Evolutionary conservation across 2,113 vertebrate genomes (phyloP).

Genomic region (Macaca mulatta): DNA sequence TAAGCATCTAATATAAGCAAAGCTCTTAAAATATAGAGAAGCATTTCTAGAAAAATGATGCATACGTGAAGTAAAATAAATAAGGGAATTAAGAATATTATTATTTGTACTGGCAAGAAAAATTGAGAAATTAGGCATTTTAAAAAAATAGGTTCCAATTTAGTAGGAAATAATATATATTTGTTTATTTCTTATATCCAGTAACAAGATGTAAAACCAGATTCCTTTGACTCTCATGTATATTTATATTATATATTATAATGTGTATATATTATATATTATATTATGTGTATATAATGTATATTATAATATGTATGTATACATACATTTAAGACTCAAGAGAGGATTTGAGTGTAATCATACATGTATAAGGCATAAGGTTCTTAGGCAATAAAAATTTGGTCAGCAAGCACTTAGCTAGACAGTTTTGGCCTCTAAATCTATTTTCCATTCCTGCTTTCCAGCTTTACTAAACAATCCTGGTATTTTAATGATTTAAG

Average conservation of each 20-base stretch:
- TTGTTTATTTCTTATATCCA: not conserved
- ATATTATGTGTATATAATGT: too few relatives aligned
- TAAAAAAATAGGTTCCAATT: not conserved
- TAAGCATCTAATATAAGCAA: not conserved
- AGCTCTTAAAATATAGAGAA: not conserved
- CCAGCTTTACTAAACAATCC: not conserved
- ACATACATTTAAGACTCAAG: not conserved
- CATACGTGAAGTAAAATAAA: not conserved
- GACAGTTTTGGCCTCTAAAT: not conserved
- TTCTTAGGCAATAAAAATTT: constrained; percentile 27
- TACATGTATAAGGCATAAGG: not conserved
- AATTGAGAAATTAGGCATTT: not conserved
- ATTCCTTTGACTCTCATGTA: not conserved
- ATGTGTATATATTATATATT: too few relatives aligned
- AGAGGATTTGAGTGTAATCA: not conserved
- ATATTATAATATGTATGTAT: not conserved
- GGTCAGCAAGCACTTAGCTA: not conserved
- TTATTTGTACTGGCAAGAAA: not conserved
- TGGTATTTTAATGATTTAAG: not conserved
- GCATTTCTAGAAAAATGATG: not conserved
- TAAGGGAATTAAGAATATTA: not conserved
- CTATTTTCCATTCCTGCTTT: constrained; percentile 5
- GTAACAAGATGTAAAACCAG: not conserved
- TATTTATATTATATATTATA: too few relatives aligned
- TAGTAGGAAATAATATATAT: not conserved